Evolutionary conservation across 2,888 invertebrate species (phyloP).

Genomic region (Clepsis dumicolana): DNA sequence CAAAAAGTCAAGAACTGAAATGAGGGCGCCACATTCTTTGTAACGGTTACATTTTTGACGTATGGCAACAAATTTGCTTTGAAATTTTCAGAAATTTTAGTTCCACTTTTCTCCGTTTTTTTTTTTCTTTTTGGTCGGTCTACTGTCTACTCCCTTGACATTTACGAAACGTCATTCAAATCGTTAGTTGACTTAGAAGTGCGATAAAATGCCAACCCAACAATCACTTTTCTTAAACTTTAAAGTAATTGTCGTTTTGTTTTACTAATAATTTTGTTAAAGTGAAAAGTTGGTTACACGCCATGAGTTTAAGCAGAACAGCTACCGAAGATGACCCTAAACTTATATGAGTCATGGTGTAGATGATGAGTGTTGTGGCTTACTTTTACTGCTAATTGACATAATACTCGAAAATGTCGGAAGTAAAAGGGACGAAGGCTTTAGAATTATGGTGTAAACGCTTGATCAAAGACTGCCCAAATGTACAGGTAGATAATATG

Average conservation of each 20-base stretch:
- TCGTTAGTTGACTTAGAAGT: slow-evolving; percentile 9
- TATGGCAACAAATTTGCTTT: too few species aligned
- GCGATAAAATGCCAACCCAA: slow-evolving; percentile 41
- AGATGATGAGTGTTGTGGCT: slow-evolving; percentile 45
- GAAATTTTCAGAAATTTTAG: too few species aligned
- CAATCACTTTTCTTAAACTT: slow-evolving; percentile 38
- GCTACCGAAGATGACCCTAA: slow-evolving; percentile 25
- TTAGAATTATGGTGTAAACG: slow-evolving; percentile 97
- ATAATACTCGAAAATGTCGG: slow-evolving; percentile 87
- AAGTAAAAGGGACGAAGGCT: slow-evolving; percentile 95
- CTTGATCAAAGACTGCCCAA: slow-evolving; percentile 95
- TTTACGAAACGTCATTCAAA: slow-evolving; percentile 33
- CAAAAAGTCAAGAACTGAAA: too few species aligned
- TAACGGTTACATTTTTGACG: too few species aligned
- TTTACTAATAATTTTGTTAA: slow-evolving; percentile 22
- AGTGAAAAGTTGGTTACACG: slow-evolving; percentile 14
- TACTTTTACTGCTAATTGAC: slow-evolving; percentile 46
- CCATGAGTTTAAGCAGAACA: slow-evolving; percentile 13
- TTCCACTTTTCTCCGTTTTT: too few species aligned
- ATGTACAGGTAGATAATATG: slow-evolving; percentile 97
- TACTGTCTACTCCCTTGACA: slow-evolving; percentile 2
- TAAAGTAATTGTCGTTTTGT: slow-evolving; percentile 7
- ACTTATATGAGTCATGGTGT: slow-evolving; percentile 52
- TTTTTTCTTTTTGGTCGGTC: neutral
- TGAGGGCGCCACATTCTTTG: too few species aligned